phyloP scores from a whole-genome alignment of 2,113 vertebrate species.

The Cyanoliseus patagonus region DNA sequence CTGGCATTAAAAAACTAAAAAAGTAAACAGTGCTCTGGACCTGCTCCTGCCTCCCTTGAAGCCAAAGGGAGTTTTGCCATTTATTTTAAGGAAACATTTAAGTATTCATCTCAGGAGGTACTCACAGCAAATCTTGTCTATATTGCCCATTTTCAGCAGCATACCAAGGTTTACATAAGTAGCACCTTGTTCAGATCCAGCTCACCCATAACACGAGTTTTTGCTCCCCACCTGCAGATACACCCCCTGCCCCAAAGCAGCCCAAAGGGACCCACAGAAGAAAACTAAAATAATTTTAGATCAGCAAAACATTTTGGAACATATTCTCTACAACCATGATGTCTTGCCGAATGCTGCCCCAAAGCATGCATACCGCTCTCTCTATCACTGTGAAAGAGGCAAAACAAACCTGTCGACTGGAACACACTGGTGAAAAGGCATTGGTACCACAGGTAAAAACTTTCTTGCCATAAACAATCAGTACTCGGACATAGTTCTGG shows the following conservation, averaged over 20 bases:
- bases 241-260: background rate
- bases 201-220: background rate
- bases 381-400: background rate
- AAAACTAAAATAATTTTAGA: background rate
- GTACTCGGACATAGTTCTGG: conserved; percentile 96
- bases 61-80: background rate
- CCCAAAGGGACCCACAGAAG: background rate
- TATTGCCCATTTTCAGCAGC: background rate
- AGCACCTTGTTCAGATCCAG: background rate
- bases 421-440: conserved; percentile 93
- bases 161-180: background rate
- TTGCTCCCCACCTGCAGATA: background rate
- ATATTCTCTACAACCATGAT: background rate
- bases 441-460: conserved; percentile 97
- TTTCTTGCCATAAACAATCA: conserved; percentile 91
- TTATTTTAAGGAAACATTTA: background rate
- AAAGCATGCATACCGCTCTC: background rate
- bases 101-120: background rate
- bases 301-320: background rate
- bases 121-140: background rate
- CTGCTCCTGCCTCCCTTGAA: background rate
- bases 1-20: background rate
- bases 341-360: background rate
- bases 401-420: conserved; percentile 87
- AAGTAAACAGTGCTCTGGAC: background rate